phyloP scores from a whole-genome alignment of 2,113 vertebrate species.

The Oryzias curvinotus region DNA sequence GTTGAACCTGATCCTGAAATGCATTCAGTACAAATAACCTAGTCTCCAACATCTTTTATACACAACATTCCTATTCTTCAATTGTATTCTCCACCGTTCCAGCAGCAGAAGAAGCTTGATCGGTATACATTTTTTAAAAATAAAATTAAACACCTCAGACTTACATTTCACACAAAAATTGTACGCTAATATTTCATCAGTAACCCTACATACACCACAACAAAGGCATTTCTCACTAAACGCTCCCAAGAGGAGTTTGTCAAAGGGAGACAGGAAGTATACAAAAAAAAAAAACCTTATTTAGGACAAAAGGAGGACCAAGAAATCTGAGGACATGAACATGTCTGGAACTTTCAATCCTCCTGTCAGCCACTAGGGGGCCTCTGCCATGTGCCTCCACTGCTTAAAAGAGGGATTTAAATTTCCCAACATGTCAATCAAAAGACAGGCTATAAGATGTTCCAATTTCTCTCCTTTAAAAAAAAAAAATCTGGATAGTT shows the following conservation, averaged over 20 bases:
- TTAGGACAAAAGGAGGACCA: not conserved
- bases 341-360: constrained; percentile 39
- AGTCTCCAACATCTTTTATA: not conserved
- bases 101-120: not conserved
- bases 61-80: too few species aligned
- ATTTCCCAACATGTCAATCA: constrained; percentile 73
- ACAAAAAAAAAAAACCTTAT: not conserved
- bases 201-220: constrained; percentile 3
- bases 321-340: not conserved
- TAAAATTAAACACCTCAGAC: not conserved
- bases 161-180: constrained; percentile 21
- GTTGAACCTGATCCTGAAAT: not conserved
- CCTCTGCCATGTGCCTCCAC: constrained; percentile 64
- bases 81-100: too few species aligned
- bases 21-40: constrained; percentile 1
- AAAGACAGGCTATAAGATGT: constrained; percentile 58
- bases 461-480: constrained; percentile 29
- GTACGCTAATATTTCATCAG: not conserved
- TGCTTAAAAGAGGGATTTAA: constrained; percentile 68
- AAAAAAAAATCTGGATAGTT: not conserved
- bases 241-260: not conserved
- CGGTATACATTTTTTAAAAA: not conserved
- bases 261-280: not conserved
- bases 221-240: not conserved
- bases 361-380: constrained; percentile 55